phyloP scores from a whole-genome alignment of 2,888 invertebrate species.

The Campopleginae sp. region DNA sequence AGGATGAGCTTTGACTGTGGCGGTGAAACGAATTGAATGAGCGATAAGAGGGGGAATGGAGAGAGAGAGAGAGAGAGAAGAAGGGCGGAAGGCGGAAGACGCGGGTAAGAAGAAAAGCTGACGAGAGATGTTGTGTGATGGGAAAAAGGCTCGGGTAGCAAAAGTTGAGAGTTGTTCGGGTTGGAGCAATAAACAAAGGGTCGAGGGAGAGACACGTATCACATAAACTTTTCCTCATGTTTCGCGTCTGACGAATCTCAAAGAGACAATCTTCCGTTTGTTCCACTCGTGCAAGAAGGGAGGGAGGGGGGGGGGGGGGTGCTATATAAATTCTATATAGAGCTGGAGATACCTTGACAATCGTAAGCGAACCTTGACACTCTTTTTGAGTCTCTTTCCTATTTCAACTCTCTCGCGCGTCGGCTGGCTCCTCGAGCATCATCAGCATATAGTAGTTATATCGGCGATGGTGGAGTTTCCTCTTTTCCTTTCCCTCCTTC shows the following conservation, averaged over 20 bases:
- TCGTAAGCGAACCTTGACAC: slow-evolving; percentile 81
- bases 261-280: slow-evolving; percentile 65
- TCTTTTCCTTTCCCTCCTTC: slow-evolving; percentile 7
- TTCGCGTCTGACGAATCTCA: slow-evolving; percentile 26
- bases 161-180: background rate
- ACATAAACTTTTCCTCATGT: slow-evolving; percentile 6
- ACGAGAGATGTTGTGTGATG: background rate
- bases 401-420: slow-evolving; percentile 30
- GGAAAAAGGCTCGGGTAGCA: background rate
- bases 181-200: slow-evolving; percentile 19
- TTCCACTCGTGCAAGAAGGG: slow-evolving; percentile 52
- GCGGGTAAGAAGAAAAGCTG: background rate
- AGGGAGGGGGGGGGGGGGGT: too few relatives aligned
- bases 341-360: slow-evolving; percentile 73
- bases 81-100: background rate
- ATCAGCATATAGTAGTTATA: slow-evolving; percentile 53
- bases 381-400: slow-evolving; percentile 66
- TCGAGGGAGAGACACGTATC: background rate
- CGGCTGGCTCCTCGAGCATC: slow-evolving; percentile 35
- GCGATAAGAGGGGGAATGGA: slow-evolving; percentile 4
- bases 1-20: slow-evolving; percentile 26
- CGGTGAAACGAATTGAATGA: slow-evolving; percentile 42
- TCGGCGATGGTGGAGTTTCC: slow-evolving; percentile 53
- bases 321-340: slow-evolving; percentile 68
- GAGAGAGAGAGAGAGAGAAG: background rate